Percentiles rank a stretch among this genome's conserved stretches.
Conservation (phyloP, 2,113 vertebrate species). For the Phoenicopterus ruber region DNA sequence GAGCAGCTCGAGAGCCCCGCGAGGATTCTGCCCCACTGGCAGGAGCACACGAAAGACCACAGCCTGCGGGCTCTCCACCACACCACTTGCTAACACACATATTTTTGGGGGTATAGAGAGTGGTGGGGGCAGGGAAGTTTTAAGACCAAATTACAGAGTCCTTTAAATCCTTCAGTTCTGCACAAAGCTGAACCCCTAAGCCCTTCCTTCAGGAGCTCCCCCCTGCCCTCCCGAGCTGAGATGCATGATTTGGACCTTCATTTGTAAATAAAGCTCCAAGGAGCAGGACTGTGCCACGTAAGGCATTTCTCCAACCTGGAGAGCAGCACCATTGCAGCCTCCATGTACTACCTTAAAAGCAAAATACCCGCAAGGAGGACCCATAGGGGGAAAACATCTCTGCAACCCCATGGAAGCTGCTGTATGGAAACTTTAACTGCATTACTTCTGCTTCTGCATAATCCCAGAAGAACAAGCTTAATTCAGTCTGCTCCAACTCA, state of each 20-base stretch:
- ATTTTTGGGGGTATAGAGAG: not conserved
- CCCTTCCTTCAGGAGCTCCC: not conserved
- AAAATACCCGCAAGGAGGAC: not conserved
- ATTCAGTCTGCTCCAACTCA: not conserved
- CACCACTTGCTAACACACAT: not conserved
- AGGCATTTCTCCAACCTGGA: not conserved
- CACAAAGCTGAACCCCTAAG: not conserved
- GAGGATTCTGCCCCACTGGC: not conserved
- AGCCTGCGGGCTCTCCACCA: not conserved
- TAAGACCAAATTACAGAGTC: not conserved
- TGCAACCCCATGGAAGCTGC: not conserved
- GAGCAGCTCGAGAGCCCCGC: fast-evolving
- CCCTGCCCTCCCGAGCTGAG: fast-evolving
- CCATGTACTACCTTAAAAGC: not conserved
- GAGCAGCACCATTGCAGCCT: not conserved
- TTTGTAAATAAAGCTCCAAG: not conserved
- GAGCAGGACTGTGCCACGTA: not conserved
- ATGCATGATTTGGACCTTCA: not conserved
- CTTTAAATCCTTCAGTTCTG: not conserved
- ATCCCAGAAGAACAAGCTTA: slow-evolving; percentile 8
- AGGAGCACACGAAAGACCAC: not conserved
- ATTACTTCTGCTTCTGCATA: not conserved
- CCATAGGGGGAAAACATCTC: not conserved
- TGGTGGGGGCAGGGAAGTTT: not conserved
- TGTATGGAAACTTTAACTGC: slow-evolving; percentile 1